Evolutionary conservation across 2,888 invertebrate genomes (phyloP).

Genomic region (Aporophyla nigra): DNA sequence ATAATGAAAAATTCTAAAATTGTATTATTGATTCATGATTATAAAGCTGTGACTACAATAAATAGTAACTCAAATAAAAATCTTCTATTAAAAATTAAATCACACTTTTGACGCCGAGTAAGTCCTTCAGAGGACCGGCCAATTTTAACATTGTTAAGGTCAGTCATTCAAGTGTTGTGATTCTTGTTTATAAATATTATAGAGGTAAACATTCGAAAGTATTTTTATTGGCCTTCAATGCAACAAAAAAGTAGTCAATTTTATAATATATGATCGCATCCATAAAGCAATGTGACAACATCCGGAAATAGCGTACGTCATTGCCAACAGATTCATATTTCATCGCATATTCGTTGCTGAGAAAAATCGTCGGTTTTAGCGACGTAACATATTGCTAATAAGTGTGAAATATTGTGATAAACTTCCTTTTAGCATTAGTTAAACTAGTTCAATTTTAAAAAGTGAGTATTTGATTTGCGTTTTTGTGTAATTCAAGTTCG

Average conservation of each 20-base stretch:
- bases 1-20: background rate
- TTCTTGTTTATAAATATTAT: background rate
- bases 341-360: constrained; percentile 80
- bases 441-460: constrained; percentile 88
- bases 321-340: constrained; percentile 88
- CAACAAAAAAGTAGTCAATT: background rate
- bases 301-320: constrained; percentile 90
- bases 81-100: background rate
- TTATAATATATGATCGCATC: constrained; percentile 61
- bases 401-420: constrained; percentile 88
- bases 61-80: no score
- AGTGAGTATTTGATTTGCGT: constrained; percentile 83
- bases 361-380: constrained; percentile 84
- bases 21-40: background rate
- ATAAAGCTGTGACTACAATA: background rate
- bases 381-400: constrained; percentile 86
- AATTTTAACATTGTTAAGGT: background rate
- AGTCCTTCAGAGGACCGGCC: background rate
- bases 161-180: background rate
- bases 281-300: constrained; percentile 78
- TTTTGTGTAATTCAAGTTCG: constrained; percentile 72
- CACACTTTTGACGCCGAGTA: background rate
- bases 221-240: background rate
- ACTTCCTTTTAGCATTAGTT: constrained; percentile 86
- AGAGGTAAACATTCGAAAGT: background rate